Conservation (phyloP, 2,888 invertebrate genomes). For the Mycogona germanica region DNA sequence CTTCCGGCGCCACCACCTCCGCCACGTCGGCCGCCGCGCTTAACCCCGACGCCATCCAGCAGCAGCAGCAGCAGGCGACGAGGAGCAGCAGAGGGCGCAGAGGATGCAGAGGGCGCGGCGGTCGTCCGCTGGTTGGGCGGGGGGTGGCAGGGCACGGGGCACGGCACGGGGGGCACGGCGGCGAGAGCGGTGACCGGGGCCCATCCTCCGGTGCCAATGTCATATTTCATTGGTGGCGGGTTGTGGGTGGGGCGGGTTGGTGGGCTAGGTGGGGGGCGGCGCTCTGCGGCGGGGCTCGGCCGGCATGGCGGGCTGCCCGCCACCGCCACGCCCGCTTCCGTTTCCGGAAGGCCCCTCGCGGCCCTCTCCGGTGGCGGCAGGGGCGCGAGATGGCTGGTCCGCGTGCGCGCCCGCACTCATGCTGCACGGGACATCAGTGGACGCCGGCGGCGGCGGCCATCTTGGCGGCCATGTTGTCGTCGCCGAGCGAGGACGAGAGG, state of each 20-base stretch:
- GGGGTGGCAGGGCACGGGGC: neutral
- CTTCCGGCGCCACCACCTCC: neutral
- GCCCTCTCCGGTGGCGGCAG: neutral
- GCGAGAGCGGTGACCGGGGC: conserved; percentile 18
- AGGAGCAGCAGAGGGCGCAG: neutral
- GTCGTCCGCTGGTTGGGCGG: neutral
- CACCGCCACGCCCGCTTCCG: neutral
- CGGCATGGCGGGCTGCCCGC: neutral
- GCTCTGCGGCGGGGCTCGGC: neutral
- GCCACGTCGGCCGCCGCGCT: neutral
- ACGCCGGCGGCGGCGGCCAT: too few species aligned
- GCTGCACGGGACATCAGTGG: too few species aligned
- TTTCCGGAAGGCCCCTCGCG: neutral
- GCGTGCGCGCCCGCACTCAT: too few species aligned
- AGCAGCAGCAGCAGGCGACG: conserved; percentile 13
- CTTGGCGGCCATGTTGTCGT: too few species aligned
- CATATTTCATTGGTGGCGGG: conserved; percentile 22
- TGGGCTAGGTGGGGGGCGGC: conserved; percentile 1
- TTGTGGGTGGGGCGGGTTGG: neutral
- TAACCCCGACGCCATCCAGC: conserved; percentile 1
- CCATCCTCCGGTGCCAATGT: conserved; percentile 22
- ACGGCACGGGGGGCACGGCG: conserved; percentile 13
- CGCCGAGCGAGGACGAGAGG: too few species aligned
- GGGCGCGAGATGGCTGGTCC: too few species aligned
- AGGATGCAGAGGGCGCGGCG: neutral